Evolutionary conservation across 2,888 invertebrate species (phyloP).

Genomic region (Meliscaeva auricollis): DNA sequence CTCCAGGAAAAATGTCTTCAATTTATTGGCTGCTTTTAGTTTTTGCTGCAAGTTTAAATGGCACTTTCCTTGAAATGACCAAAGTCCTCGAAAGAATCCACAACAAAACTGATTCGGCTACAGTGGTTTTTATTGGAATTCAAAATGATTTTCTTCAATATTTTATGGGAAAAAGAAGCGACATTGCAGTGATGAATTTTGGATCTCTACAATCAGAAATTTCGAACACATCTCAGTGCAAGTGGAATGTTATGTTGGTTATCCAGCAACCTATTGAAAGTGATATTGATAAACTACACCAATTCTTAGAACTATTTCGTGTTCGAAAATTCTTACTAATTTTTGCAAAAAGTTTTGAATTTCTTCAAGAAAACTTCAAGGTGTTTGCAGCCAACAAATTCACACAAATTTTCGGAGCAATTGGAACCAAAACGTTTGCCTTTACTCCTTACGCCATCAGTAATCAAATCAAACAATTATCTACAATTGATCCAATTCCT

Average conservation of each 20-base stretch:
- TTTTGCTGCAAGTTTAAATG: not conserved
- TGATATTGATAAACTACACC: no score
- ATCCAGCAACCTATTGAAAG: not conserved
- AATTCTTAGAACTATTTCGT: not conserved
- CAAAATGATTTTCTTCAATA: not conserved
- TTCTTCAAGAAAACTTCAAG: not conserved
- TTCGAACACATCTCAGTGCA: not conserved
- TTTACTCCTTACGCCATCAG: not conserved
- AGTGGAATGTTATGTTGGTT: not conserved
- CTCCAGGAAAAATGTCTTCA: not conserved
- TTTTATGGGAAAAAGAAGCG: not conserved
- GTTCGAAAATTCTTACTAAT: not conserved
- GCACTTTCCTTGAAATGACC: not conserved
- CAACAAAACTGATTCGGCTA: not conserved
- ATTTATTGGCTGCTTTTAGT: not conserved
- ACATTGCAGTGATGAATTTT: conserved; percentile 1
- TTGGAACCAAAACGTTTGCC: not conserved
- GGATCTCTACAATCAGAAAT: not conserved
- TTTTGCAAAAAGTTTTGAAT: not conserved
- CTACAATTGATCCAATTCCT: not conserved
- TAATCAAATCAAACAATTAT: not conserved
- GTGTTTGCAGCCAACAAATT: not conserved
- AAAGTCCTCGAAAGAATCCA: conserved; percentile 1
- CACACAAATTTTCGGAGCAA: not conserved
- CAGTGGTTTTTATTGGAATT: not conserved